phyloP scores from a whole-genome alignment of 2,113 vertebrate species.

The Phyllostomus hastatus region DNA sequence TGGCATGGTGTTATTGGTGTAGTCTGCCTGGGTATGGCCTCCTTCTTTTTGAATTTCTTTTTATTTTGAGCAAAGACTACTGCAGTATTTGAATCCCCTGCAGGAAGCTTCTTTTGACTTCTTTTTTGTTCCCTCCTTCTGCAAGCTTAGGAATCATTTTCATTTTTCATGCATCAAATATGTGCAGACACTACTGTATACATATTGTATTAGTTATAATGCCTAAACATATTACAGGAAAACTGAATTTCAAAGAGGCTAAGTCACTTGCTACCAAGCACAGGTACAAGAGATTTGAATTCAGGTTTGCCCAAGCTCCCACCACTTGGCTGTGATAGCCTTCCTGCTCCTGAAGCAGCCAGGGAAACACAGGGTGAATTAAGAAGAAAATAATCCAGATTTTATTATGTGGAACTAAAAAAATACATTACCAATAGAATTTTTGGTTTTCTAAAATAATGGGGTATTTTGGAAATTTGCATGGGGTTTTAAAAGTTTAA shows the following conservation, averaged over 20 bases:
- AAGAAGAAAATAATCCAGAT: not conserved
- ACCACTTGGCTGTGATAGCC: not conserved
- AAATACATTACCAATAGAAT: not conserved
- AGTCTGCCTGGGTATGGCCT: not conserved
- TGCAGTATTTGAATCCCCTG: not conserved
- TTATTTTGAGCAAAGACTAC: not conserved
- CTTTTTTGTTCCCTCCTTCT: not conserved
- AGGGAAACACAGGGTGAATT: not conserved
- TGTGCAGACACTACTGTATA: not conserved
- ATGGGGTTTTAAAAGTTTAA: not conserved
- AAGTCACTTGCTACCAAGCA: not conserved
- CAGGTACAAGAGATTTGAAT: not conserved
- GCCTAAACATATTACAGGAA: not conserved
- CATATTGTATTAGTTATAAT: not conserved
- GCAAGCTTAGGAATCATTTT: not conserved
- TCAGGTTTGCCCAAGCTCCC: not conserved
- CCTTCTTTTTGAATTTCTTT: not conserved
- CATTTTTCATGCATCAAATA: not conserved
- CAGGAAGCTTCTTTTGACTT: not conserved
- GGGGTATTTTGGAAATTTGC: not conserved
- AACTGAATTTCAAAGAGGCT: not conserved
- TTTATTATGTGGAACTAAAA: constrained; percentile 8
- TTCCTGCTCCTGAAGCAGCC: not conserved
- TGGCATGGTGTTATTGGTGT: not conserved
- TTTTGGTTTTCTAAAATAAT: not conserved